Conservation (phyloP, 1,140 invertebrate genomes). For the Microplitis demolitor region DNA sequence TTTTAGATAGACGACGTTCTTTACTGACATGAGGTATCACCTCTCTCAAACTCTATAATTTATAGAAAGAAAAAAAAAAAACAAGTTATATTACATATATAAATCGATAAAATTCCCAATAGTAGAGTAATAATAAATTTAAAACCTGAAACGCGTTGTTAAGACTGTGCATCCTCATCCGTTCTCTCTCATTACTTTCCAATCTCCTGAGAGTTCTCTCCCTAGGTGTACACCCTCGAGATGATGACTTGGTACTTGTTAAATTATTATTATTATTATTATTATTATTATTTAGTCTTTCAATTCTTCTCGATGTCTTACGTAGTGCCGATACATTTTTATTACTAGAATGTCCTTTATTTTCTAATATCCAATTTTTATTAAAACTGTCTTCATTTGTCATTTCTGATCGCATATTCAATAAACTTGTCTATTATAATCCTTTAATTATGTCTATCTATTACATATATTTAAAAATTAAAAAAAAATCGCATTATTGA, state of each 20-base stretch:
- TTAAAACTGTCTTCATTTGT: constrained; percentile 38
- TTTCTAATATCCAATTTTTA: constrained; percentile 38
- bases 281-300: constrained; percentile 28
- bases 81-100: not conserved
- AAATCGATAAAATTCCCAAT: not conserved
- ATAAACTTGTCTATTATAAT: not conserved
- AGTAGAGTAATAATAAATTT: constrained; percentile 23
- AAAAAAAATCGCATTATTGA: not conserved
- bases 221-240: constrained; percentile 48
- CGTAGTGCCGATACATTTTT: constrained; percentile 6
- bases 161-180: constrained; percentile 90
- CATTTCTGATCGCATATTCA: constrained; percentile 43
- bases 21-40: constrained; percentile 92
- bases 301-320: constrained; percentile 28
- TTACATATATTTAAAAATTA: not conserved
- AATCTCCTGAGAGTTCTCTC: constrained; percentile 84
- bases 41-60: constrained; percentile 78
- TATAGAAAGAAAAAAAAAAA: not conserved
- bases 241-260: constrained; percentile 36
- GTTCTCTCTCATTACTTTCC: constrained; percentile 89
- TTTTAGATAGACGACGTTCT: constrained; percentile 85
- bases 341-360: constrained; percentile 28
- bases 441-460: too few relatives aligned
- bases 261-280: constrained; percentile 23
- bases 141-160: constrained; percentile 88